phyloP scores from a whole-genome alignment of 2,888 invertebrate genomes.

The Platypus cylindrus region DNA sequence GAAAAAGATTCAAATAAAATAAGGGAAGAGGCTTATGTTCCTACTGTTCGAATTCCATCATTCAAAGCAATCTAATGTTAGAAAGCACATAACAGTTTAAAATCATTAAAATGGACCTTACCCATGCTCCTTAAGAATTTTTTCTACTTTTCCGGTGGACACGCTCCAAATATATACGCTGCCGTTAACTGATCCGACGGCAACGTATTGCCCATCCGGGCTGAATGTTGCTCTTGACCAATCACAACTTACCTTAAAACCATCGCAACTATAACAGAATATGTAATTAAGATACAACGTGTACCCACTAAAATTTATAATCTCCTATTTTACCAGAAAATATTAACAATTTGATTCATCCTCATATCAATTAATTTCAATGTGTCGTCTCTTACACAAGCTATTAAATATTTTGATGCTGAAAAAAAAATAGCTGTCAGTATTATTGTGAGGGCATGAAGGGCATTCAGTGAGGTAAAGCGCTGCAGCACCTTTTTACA shows the following conservation, averaged over 20 bases:
- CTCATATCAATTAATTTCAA: constrained; percentile 88
- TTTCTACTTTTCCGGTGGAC: constrained; percentile 58
- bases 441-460: no score
- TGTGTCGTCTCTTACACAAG: constrained; percentile 91
- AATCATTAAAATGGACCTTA: no score
- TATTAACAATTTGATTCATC: constrained; percentile 81
- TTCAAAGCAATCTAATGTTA: no score
- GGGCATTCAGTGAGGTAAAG: no score
- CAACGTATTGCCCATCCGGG: constrained; percentile 76
- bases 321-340: constrained; percentile 61
- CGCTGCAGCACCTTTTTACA: no score
- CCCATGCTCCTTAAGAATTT: constrained; percentile 69
- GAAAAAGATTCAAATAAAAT: no score
- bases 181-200: constrained; percentile 89
- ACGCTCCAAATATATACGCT: constrained; percentile 87
- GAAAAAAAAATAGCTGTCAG: constrained; percentile 32
- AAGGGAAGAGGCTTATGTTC: no score
- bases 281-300: not conserved
- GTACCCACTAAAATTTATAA: constrained; percentile 3
- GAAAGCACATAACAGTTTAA: no score
- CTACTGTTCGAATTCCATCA: no score
- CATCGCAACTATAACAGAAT: constrained; percentile 63
- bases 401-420: constrained; percentile 83
- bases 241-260: constrained; percentile 91
- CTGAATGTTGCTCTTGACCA: constrained; percentile 89